These are phyloP conservation scores for Drosophila mayaguana DNA, from an alignment of 2,888 invertebrate genomes.

Conservation along the genomic window DNA sequence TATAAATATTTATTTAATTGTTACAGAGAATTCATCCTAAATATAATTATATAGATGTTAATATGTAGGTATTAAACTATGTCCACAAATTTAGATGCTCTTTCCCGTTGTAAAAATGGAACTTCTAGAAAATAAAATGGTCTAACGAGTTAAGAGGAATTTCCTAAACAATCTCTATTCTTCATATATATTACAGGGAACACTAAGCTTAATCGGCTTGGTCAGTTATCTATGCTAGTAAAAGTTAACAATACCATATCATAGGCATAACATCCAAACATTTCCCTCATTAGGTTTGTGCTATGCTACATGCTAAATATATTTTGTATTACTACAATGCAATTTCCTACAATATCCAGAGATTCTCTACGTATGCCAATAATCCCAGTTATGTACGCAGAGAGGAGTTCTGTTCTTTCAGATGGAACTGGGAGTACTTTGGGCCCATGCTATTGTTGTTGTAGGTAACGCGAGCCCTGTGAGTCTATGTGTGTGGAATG, in stretches of 20 bases:
- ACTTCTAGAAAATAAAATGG: too few relatives aligned
- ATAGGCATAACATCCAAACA: background rate
- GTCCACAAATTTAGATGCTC: too few relatives aligned
- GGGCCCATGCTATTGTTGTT: constrained; percentile 6
- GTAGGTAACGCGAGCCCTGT: constrained; percentile 52
- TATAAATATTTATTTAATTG: too few relatives aligned
- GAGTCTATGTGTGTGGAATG: constrained; percentile 54
- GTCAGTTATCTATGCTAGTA: background rate
- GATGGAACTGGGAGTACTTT: constrained; percentile 9
- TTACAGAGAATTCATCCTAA: too few relatives aligned
- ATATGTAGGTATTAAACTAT: background rate
- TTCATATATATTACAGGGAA: too few relatives aligned
- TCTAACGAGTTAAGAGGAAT: too few relatives aligned
- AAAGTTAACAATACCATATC: background rate
- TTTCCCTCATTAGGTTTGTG: background rate
- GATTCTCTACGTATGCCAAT: background rate
- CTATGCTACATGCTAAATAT: background rate
- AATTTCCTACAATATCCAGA: background rate
- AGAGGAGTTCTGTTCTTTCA: background rate
- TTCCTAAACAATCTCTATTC: too few relatives aligned
- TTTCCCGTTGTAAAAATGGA: too few relatives aligned
- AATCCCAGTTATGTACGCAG: constrained; percentile 9
- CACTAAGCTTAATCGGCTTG: background rate
- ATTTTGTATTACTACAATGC: background rate
- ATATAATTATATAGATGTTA: too few relatives aligned